phyloP scores from a whole-genome alignment of 1,140 invertebrate species.

The Scaptomyza graminum region DNA sequence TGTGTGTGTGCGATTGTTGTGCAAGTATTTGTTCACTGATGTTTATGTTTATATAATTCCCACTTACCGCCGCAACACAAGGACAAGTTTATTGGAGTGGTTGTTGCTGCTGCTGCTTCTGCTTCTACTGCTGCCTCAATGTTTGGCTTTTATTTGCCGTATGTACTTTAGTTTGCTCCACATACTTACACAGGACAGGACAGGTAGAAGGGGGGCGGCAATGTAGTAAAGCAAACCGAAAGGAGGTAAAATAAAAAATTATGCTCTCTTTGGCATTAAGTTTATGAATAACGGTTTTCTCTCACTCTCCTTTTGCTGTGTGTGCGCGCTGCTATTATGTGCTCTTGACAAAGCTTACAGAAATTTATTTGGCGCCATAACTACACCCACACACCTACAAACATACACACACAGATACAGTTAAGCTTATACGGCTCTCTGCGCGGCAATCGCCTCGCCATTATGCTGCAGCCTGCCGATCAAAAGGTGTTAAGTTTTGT shows the following conservation, averaged over 20 bases:
- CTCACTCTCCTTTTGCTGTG: slow-evolving; percentile 8
- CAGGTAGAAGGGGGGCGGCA: background rate
- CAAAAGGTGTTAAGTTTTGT: slow-evolving; percentile 79
- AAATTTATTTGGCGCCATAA: slow-evolving; percentile 75
- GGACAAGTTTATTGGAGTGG: slow-evolving; percentile 65
- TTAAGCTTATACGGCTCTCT: slow-evolving; percentile 4
- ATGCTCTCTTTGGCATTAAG: slow-evolving; percentile 81
- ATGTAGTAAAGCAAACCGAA: slow-evolving; percentile 57
- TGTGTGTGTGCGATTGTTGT: background rate
- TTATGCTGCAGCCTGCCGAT: slow-evolving; percentile 63
- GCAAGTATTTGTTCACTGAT: slow-evolving; percentile 53
- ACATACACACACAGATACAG: slow-evolving; percentile 15
- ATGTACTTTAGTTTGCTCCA: slow-evolving; percentile 25
- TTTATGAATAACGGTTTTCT: slow-evolving; percentile 76
- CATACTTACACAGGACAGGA: slow-evolving; percentile 4
- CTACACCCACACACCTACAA: slow-evolving; percentile 46
- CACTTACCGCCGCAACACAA: slow-evolving; percentile 62
- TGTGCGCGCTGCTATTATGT: slow-evolving; percentile 29
- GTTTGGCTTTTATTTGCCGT: slow-evolving; percentile 73
- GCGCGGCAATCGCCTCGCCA: slow-evolving; percentile 17
- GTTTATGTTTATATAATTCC: slow-evolving; percentile 81
- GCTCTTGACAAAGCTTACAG: slow-evolving; percentile 66
- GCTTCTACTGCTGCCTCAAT: slow-evolving; percentile 44
- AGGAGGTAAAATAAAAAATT: slow-evolving; percentile 74
- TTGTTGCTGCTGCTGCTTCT: slow-evolving; percentile 24